Evolutionary conservation across 2,888 invertebrate species (phyloP).

Genomic region (Eilema sororculum): DNA sequence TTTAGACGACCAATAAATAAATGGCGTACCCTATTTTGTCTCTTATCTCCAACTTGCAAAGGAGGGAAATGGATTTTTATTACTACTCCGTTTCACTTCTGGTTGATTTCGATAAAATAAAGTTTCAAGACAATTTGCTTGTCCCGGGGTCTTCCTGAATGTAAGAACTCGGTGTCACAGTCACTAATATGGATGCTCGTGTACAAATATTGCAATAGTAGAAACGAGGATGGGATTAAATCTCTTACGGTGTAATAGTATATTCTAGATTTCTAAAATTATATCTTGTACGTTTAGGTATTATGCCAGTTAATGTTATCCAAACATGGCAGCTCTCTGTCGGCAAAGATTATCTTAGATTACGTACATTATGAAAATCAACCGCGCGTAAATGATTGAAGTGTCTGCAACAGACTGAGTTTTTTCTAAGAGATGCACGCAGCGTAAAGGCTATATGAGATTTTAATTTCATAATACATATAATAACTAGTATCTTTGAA

Average conservation of each 20-base stretch:
- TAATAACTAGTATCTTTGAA: too few species aligned
- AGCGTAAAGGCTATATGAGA: slow-evolving; percentile 43
- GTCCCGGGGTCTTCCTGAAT: background rate
- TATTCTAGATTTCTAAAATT: slow-evolving; percentile 26
- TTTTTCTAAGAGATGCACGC: slow-evolving; percentile 42
- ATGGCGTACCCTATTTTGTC: too few species aligned
- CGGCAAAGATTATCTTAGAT: slow-evolving; percentile 32
- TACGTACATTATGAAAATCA: slow-evolving; percentile 50
- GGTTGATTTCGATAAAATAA: background rate
- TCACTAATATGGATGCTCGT: background rate
- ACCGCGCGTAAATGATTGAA: slow-evolving; percentile 59
- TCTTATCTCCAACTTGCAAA: background rate
- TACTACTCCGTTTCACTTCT: background rate
- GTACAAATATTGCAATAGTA: background rate
- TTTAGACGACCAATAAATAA: too few species aligned
- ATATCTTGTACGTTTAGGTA: slow-evolving; percentile 2
- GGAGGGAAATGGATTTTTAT: background rate
- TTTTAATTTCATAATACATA: background rate
- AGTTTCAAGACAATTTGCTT: background rate
- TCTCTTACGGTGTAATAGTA: background rate
- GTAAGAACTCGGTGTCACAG: background rate
- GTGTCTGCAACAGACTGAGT: slow-evolving; percentile 42
- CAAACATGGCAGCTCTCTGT: slow-evolving; percentile 22
- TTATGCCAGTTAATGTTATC: slow-evolving; percentile 28
- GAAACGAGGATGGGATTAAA: background rate